A percentile compares a stretch with the other conserved stretches of the same genome.
phyloP scores from a whole-genome alignment of 2,113 vertebrate genomes.

The Nesoenas mayeri region DNA sequence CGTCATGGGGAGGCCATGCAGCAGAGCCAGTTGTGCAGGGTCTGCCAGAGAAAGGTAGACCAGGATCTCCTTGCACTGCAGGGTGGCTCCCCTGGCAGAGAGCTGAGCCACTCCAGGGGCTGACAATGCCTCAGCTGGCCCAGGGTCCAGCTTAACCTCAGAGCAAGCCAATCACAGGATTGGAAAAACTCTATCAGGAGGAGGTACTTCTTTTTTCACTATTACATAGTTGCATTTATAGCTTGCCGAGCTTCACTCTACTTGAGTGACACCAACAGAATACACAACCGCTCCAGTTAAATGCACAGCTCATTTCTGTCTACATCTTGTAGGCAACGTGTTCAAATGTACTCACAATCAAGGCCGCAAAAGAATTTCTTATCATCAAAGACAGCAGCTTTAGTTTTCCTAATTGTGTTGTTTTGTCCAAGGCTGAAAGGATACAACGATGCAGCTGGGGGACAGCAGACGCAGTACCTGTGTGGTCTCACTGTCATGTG shows the following conservation, averaged over 20 bases:
- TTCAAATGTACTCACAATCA: slow-evolving; percentile 55
- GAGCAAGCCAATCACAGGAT: neutral
- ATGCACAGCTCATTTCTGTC: slow-evolving; percentile 40
- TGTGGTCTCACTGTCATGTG: slow-evolving; percentile 18
- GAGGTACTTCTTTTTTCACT: neutral
- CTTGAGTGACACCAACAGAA: slow-evolving; percentile 55
- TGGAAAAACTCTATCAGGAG: neutral
- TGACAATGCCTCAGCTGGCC: neutral
- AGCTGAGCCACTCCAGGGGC: neutral
- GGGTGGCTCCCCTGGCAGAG: neutral
- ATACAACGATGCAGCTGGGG: neutral
- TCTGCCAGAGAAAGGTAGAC: neutral
- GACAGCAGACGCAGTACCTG: neutral
- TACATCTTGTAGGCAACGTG: slow-evolving; percentile 46
- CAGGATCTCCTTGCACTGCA: neutral
- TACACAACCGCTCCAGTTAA: slow-evolving; percentile 52
- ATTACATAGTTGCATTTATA: neutral
- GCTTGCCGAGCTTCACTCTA: neutral
- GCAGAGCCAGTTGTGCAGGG: fast-evolving
- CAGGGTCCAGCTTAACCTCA: neutral
- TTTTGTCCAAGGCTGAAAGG: slow-evolving; percentile 47
- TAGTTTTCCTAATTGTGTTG: slow-evolving; percentile 13
- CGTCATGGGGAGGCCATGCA: fast-evolving
- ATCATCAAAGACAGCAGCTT: slow-evolving; percentile 41
- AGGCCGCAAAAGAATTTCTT: slow-evolving; percentile 34